phyloP scores from a whole-genome alignment of 2,113 vertebrate genomes.

The Urocolius indicus region DNA sequence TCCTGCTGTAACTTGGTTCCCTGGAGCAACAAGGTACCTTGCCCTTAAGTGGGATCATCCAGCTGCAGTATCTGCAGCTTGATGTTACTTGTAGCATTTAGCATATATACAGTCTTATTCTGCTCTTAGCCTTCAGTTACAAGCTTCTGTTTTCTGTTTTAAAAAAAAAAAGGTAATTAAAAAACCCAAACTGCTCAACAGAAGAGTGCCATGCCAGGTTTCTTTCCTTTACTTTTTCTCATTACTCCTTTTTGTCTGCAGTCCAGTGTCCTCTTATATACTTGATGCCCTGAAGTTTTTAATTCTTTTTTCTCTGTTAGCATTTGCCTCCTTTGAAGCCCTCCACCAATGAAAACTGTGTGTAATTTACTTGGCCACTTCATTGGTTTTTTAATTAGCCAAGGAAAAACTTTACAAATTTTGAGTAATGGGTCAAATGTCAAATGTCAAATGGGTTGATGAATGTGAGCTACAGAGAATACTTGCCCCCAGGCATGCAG shows the following conservation, averaged over 20 bases:
- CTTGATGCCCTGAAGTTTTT: background rate
- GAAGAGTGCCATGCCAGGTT: background rate
- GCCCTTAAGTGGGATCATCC: conserved; percentile 44
- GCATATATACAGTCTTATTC: background rate
- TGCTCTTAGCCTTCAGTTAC: background rate
- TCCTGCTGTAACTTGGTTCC: conserved; percentile 84
- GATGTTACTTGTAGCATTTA: conserved; percentile 46
- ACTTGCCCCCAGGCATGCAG: background rate
- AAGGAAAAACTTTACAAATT: background rate
- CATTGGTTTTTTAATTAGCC: background rate
- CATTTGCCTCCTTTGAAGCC: background rate
- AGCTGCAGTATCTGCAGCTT: conserved; percentile 36
- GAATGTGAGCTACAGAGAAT: background rate
- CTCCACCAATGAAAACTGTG: fast-evolving
- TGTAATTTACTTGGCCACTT: background rate
- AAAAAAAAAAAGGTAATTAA: background rate
- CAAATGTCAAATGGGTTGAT: no score
- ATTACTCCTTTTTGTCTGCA: background rate
- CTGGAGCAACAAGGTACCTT: conserved; percentile 82
- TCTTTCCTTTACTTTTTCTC: background rate
- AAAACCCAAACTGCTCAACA: background rate
- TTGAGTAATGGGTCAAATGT: background rate
- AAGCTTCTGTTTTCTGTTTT: background rate
- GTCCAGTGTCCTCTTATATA: background rate
- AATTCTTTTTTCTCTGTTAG: background rate